Evolutionary conservation across 1,140 invertebrate species (phyloP).

Genomic region (Eubasilissa regina): DNA sequence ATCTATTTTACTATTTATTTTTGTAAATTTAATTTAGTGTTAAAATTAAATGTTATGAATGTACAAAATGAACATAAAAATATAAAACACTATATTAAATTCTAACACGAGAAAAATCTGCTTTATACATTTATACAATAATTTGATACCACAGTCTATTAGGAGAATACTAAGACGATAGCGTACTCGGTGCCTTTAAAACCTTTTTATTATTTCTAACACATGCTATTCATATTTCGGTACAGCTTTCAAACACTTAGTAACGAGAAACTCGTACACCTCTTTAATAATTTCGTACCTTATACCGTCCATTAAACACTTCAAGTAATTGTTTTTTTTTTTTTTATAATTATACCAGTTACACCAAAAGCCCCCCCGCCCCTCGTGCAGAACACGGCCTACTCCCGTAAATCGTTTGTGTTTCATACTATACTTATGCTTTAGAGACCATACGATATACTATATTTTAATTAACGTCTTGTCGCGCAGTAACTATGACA

Average conservation of each 20-base stretch:
- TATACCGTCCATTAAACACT: constrained; percentile 35
- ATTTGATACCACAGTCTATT: no score
- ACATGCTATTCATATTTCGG: no score
- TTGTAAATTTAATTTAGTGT: no score
- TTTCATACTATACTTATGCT: constrained; percentile 35
- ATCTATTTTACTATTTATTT: no score
- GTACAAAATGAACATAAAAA: no score
- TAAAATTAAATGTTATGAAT: no score
- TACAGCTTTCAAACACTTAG: background rate
- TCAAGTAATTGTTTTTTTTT: constrained; percentile 33
- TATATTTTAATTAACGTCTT: constrained; percentile 38
- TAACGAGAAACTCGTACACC: background rate
- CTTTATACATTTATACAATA: no score
- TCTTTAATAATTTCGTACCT: constrained; percentile 6
- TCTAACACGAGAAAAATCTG: no score
- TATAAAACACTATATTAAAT: no score
- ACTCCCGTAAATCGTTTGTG: constrained; percentile 11
- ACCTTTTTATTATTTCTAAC: no score
- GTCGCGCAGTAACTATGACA: constrained; percentile 1
- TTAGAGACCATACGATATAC: constrained; percentile 10
- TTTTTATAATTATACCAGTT: constrained; percentile 19
- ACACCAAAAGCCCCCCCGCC: background rate
- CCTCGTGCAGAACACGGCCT: background rate
- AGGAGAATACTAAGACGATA: no score
- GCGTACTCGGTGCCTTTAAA: no score